Conservation (phyloP, 2,797 vertebrate genomes). For the Lithobates sylvaticus region DNA sequence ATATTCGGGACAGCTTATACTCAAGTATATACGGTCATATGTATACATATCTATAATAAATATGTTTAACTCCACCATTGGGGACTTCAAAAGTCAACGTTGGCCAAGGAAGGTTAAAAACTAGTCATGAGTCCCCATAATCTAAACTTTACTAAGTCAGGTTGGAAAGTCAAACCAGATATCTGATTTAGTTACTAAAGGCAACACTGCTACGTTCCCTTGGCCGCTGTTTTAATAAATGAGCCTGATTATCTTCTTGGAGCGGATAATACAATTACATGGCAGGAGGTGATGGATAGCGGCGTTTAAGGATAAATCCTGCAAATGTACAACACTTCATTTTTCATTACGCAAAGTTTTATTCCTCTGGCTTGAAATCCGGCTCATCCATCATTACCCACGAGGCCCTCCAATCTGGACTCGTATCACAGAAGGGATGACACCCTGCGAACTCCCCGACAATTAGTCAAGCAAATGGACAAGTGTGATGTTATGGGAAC, state of each 20-base stretch:
- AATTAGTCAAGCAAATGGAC: constrained; percentile 29
- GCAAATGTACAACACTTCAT: neutral
- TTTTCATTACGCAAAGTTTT: neutral
- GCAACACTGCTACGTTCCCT: neutral
- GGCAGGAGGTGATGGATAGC: constrained; percentile 16
- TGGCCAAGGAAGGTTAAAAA: no score
- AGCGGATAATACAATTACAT: neutral
- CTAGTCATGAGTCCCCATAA: no score
- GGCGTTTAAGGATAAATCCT: constrained; percentile 21
- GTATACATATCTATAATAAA: no score
- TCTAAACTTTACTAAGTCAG: no score
- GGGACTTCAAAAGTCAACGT: no score
- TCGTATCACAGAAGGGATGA: neutral
- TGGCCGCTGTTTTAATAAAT: neutral
- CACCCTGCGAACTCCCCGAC: neutral
- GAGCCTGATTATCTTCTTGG: neutral
- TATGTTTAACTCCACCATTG: no score
- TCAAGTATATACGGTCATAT: no score
- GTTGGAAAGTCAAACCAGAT: no score
- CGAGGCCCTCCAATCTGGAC: neutral
- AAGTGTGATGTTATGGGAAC: neutral
- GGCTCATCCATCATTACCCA: constrained; percentile 27
- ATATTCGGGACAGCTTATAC: no score
- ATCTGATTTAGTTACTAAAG: neutral
- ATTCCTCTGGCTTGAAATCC: neutral